These are phyloP conservation scores for Agrotis exclamationis DNA, from an alignment of 2,888 invertebrate species.

Conservation along the genomic window DNA sequence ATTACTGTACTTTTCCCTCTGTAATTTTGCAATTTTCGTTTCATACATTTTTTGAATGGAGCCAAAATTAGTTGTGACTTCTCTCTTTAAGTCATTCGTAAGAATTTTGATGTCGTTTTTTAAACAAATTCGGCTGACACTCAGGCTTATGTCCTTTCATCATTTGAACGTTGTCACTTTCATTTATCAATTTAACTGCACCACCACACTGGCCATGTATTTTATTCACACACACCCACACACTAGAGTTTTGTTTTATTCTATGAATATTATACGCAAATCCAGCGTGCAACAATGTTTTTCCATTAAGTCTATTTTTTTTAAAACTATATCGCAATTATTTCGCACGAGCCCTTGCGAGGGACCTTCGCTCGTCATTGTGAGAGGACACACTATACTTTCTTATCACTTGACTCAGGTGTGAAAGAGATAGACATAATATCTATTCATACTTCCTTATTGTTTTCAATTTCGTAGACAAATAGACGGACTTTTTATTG, in stretches of 20 bases:
- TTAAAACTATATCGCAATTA: constrained; percentile 6
- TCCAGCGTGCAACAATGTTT: constrained; percentile 2
- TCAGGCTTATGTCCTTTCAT: background rate
- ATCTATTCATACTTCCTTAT: constrained; percentile 11
- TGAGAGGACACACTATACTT: constrained; percentile 1
- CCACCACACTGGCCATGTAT: constrained; percentile 25
- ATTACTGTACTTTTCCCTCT: constrained; percentile 26
- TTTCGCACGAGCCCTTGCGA: constrained; percentile 12
- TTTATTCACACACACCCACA: constrained; percentile 27
- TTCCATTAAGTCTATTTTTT: background rate
- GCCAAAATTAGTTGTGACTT: background rate
- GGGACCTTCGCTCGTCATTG: constrained; percentile 7
- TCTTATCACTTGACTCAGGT: background rate
- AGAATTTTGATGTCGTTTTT: constrained; percentile 1
- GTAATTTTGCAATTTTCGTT: constrained; percentile 37
- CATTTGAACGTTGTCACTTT: constrained; percentile 10
- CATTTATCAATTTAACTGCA: constrained; percentile 27
- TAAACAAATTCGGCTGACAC: background rate
- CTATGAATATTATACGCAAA: background rate
- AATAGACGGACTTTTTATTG: background rate
- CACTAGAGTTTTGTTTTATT: constrained; percentile 21
- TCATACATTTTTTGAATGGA: constrained; percentile 15
- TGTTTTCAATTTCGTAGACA: constrained; percentile 9
- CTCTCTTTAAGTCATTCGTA: background rate
- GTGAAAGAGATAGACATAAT: constrained; percentile 8